Conservation (phyloP, 2,888 invertebrate genomes). For the Drosophila meridionalis region DNA sequence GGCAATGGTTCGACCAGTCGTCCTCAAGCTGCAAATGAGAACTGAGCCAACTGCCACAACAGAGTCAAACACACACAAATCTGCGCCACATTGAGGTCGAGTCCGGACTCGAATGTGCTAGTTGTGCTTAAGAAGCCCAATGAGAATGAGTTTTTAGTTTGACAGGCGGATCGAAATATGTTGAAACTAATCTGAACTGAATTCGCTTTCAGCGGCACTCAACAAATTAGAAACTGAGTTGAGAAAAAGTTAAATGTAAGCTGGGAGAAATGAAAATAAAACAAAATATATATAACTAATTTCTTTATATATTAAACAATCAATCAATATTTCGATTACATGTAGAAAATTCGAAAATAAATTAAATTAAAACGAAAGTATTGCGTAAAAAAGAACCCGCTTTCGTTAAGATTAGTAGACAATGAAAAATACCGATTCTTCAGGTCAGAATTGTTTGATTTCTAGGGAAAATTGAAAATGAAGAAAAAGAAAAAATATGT, state of each 20-base stretch:
- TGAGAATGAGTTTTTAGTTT: slow-evolving; percentile 67
- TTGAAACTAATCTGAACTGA: not conserved
- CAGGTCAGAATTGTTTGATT: too few species aligned
- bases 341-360: too few species aligned
- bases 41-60: slow-evolving; percentile 17
- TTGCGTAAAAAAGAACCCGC: too few species aligned
- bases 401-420: too few species aligned
- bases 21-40: slow-evolving; percentile 27
- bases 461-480: too few species aligned
- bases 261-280: not conserved
- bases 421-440: too few species aligned
- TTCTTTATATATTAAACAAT: too few species aligned
- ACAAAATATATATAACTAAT: not conserved
- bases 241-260: not conserved
- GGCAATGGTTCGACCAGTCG: slow-evolving; percentile 18
- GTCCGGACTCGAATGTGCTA: not conserved
- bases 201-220: not conserved
- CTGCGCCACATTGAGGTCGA: slow-evolving; percentile 1
- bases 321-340: not conserved
- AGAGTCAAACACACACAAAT: slow-evolving; percentile 7
- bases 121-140: slow-evolving; percentile 42
- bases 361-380: too few species aligned
- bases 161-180: not conserved
- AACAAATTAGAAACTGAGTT: not conserved
- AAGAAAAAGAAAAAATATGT: too few species aligned